A percentile compares a stretch with the other conserved stretches of the same genome.
Evolutionary conservation across 2,888 invertebrate species (phyloP).

Genomic region (Dicycla oo): DNA sequence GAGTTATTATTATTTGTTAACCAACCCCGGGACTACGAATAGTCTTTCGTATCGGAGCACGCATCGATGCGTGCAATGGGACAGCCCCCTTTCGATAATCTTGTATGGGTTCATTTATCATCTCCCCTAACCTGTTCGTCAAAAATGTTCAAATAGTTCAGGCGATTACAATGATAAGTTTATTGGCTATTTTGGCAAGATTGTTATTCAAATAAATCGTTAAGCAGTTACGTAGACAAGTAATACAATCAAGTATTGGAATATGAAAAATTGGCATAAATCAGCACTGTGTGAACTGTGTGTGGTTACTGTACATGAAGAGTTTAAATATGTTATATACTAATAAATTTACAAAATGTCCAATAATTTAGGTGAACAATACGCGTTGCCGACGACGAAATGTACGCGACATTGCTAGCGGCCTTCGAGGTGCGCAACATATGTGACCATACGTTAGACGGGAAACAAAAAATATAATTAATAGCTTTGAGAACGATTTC

Average conservation of each 20-base stretch:
- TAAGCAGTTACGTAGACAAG: constrained; percentile 4
- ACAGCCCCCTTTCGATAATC: constrained; percentile 59
- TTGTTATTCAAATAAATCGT: constrained; percentile 2
- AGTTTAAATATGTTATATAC: constrained; percentile 39
- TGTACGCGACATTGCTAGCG: constrained; percentile 64
- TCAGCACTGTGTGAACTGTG: too few relatives aligned
- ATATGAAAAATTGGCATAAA: not conserved
- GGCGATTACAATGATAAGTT: constrained; percentile 16
- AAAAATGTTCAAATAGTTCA: constrained; percentile 33
- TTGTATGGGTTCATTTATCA: constrained; percentile 54
- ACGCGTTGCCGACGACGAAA: constrained; percentile 54
- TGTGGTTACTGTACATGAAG: not conserved
- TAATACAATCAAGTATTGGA: not conserved
- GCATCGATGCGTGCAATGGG: constrained; percentile 69
- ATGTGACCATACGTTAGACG: constrained; percentile 67
- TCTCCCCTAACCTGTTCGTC: constrained; percentile 57
- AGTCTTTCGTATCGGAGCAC: constrained; percentile 65
- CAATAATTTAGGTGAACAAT: constrained; percentile 67
- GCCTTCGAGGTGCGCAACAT: constrained; percentile 74
- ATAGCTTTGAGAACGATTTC: constrained; percentile 55
- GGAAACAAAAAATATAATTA: constrained; percentile 64
- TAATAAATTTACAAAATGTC: constrained; percentile 63
- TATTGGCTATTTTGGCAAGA: not conserved
- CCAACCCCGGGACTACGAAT: constrained; percentile 74
- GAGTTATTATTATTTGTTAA: constrained; percentile 87